Conservation (phyloP, 2,888 invertebrate genomes). For the Atherix ibis region DNA sequence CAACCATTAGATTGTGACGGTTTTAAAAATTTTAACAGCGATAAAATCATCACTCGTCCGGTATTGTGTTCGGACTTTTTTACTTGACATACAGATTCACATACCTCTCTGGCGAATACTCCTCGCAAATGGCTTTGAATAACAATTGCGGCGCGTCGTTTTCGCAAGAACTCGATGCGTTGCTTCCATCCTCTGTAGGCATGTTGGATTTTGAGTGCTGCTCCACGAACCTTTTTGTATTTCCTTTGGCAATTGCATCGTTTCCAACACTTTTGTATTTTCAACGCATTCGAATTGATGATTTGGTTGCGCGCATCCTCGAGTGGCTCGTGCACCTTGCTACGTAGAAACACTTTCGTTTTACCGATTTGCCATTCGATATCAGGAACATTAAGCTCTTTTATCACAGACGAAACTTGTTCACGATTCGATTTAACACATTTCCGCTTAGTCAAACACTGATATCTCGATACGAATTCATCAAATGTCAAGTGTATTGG, state of each 20-base stretch:
- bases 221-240: slow-evolving; percentile 46
- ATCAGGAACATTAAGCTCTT: slow-evolving; percentile 47
- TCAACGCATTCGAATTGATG: slow-evolving; percentile 50
- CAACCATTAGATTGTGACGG: no score
- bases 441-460: slow-evolving; percentile 41
- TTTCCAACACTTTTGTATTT: slow-evolving; percentile 65
- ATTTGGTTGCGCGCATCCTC: slow-evolving; percentile 62
- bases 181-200: slow-evolving; percentile 75
- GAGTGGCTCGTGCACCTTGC: slow-evolving; percentile 66
- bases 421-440: slow-evolving; percentile 17
- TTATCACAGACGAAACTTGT: slow-evolving; percentile 35
- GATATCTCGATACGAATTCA: slow-evolving; percentile 60
- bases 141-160: slow-evolving; percentile 68
- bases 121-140: slow-evolving; percentile 77
- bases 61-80: no score
- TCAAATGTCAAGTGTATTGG: slow-evolving; percentile 69
- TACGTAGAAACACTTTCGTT: slow-evolving; percentile 68
- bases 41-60: no score
- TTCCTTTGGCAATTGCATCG: slow-evolving; percentile 47
- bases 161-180: slow-evolving; percentile 61
- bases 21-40: no score
- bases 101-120: slow-evolving; percentile 74
- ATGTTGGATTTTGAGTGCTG: slow-evolving; percentile 62
- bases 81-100: background rate
- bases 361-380: slow-evolving; percentile 81